Evolutionary conservation across 2,888 invertebrate species (phyloP).

Genomic region (Erpobdella octoculata): DNA sequence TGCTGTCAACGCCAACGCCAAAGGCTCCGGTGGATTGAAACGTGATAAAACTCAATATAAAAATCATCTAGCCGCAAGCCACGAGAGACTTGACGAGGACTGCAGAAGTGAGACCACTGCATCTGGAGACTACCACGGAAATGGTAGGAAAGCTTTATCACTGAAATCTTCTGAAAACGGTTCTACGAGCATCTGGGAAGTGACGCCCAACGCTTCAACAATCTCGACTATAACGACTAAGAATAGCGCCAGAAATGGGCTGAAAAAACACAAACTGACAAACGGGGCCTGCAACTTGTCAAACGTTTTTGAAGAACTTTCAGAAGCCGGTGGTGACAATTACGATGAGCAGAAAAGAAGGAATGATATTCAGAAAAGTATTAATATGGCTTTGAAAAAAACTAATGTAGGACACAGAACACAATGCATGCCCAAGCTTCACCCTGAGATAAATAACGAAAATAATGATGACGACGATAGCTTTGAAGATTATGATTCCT

Average conservation of each 20-base stretch:
- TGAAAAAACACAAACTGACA: not conserved
- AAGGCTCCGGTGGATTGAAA: not conserved
- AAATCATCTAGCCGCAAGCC: not conserved
- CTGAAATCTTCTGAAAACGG: slow-evolving; percentile 24
- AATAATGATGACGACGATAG: not conserved
- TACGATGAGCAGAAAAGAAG: too few relatives aligned
- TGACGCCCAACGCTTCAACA: slow-evolving; percentile 32
- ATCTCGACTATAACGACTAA: not conserved
- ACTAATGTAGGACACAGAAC: too few relatives aligned
- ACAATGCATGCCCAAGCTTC: not conserved
- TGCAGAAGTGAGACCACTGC: not conserved
- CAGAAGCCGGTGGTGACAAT: not conserved
- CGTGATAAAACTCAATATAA: too few relatives aligned
- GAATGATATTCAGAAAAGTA: not conserved
- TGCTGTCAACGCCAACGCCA: not conserved
- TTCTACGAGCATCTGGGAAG: slow-evolving; percentile 33
- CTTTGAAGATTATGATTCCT: slow-evolving; percentile 17
- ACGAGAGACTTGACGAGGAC: not conserved
- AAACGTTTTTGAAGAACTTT: not conserved
- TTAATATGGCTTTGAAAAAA: not conserved
- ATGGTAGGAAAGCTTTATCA: not conserved
- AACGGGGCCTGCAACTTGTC: not conserved
- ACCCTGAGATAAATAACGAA: not conserved
- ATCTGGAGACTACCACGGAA: not conserved
- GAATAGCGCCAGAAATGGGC: not conserved